Evolutionary conservation across 2,797 vertebrate genomes (phyloP), one percentile per base, ranked within the genome.

Genomic region (Thunnus albacares): DNA sequence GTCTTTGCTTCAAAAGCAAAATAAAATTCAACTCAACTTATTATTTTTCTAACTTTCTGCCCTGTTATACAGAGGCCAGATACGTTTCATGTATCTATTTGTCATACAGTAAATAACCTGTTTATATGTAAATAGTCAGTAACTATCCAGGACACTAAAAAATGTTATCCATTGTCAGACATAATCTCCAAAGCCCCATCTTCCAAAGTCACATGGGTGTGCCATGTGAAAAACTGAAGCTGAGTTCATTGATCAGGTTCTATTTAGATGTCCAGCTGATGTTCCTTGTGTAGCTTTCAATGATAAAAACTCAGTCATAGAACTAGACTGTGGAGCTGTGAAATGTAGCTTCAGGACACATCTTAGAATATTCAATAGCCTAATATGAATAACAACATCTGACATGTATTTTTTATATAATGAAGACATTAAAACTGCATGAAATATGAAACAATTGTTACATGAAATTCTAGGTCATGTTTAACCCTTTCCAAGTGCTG

Each of bases 1-100:
- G 57, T 65, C 0, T 75, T 20, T 60, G 62, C 9, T 6, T 80
- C 14, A 10, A 66, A 70, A 56, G 9, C 33, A 62, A 58, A 52
- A 45, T 14, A 6, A 59, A 56, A 59, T 33, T 43, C 5, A 41
- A 17, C 7, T 0, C 17, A 20, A 63, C n/a, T 17, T 0, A 7
- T 8, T 1, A 4, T 58, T n/a, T 30, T 24, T 68, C 3, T 22
- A 49, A 38, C 33, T 18, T 18, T 9, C 33, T 69, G 3, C 8
- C 2, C 22, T 53, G n/a, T 73, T 56, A 67, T 55, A 64, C 15
- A 67, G 43, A 67, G 43, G 18, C 13, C 13, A 2, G 41, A 43
- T 14, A 62, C 9, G 35, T n/a, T 35, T 35, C 4, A n/a, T n/a
- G 2, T 30, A 55, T n/a, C 1, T 38, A 13, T 52, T 8, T 52